A percentile compares a stretch with the other conserved stretches of the same genome.
These are phyloP conservation scores for Atta texana DNA, from an alignment of 1,140 invertebrate genomes.

Conservation along the genomic window DNA sequence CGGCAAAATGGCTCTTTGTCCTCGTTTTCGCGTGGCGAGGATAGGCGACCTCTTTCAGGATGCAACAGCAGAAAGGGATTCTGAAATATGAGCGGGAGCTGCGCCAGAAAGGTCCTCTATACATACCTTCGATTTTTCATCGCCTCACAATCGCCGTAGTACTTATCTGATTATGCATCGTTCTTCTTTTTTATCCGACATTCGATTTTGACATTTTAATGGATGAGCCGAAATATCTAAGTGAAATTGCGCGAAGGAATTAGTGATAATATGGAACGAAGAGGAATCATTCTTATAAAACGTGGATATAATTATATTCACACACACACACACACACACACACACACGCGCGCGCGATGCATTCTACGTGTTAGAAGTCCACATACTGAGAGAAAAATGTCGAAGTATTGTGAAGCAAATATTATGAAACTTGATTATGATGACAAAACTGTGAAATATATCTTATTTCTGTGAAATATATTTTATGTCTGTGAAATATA, in stretches of 20 bases:
- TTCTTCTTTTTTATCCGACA: neutral
- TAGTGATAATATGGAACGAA: neutral
- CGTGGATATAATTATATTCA: neutral
- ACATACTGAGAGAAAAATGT: no score
- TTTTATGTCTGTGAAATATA: no score
- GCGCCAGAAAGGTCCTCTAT: constrained; percentile 52
- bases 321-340: no score
- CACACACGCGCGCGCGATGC: no score
- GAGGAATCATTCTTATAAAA: neutral
- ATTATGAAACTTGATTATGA: no score
- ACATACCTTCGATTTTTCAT: constrained; percentile 30
- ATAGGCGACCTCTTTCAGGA: constrained; percentile 29
- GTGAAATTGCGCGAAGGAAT: constrained; percentile 8
- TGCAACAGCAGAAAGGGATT: constrained; percentile 54
- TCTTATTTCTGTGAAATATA: no score
- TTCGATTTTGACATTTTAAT: constrained; percentile 33
- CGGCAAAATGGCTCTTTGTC: constrained; percentile 69
- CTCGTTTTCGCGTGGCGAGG: constrained; percentile 58
- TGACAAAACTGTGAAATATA: no score
- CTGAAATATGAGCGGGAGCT: constrained; percentile 69
- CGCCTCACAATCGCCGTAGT: constrained; percentile 10
- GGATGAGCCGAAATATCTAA: neutral
- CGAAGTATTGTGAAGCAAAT: no score
- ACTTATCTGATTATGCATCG: neutral
- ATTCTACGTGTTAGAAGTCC: no score